Percentiles rank a stretch among this genome's conserved stretches.
Conservation (phyloP, 2,113 vertebrate species). For the Ivindomyrus marchei region DNA sequence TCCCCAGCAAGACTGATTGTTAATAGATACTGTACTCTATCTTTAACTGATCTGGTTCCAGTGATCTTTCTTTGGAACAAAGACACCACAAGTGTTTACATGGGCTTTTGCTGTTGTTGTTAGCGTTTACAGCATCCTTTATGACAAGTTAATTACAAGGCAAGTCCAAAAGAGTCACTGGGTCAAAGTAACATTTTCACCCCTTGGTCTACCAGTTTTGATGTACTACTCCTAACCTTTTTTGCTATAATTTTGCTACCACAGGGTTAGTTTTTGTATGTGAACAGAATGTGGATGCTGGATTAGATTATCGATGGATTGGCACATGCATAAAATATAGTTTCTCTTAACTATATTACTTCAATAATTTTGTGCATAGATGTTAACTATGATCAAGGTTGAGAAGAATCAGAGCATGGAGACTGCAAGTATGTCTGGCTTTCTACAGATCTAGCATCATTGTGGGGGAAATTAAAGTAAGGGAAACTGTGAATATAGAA, state of each 20-base stretch:
- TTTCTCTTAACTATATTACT: neutral
- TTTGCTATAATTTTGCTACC: neutral
- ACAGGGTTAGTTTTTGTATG: neutral
- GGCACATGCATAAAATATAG: neutral
- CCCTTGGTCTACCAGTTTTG: neutral
- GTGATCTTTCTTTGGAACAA: neutral
- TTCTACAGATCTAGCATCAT: neutral
- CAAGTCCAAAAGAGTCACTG: neutral
- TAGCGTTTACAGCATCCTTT: neutral
- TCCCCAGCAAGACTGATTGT: conserved; percentile 40
- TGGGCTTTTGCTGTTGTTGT: neutral
- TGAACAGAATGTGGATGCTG: neutral
- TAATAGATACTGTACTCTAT: conserved; percentile 3
- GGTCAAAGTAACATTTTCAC: neutral
- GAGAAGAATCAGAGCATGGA: neutral
- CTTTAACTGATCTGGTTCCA: neutral
- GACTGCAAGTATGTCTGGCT: neutral
- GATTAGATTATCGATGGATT: neutral
- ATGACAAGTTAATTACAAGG: neutral
- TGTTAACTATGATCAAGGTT: neutral
- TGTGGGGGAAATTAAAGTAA: conserved; percentile 34
- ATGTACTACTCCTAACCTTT: neutral
- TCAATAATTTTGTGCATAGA: neutral
- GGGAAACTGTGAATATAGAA: conserved; percentile 47
- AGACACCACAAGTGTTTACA: neutral